Conservation (phyloP, 2,888 invertebrate species). For the Agrenia bidenticulata region DNA sequence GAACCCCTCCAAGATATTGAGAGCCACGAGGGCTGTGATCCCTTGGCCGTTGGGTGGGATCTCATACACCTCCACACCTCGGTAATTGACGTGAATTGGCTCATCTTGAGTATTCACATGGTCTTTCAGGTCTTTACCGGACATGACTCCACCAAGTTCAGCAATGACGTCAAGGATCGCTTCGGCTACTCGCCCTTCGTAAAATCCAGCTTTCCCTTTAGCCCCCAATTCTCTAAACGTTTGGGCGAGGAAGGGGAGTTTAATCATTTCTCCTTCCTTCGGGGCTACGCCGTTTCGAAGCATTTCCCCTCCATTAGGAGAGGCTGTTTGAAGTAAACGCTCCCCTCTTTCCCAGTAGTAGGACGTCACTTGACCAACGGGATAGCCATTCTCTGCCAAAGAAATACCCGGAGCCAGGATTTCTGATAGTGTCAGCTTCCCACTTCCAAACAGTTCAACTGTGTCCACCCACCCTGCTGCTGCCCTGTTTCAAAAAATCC, state of each 20-base stretch:
- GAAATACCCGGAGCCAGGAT: conserved; percentile 42
- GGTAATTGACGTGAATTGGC: conserved; percentile 45
- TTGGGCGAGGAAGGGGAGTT: conserved; percentile 45
- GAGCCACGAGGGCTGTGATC: conserved; percentile 56
- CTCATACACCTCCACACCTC: conserved; percentile 55
- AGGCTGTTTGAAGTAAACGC: conserved; percentile 37
- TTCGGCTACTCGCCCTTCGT: conserved; percentile 46
- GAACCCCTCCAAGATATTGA: conserved; percentile 56
- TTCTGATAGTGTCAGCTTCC: conserved; percentile 33
- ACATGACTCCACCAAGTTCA: conserved; percentile 44
- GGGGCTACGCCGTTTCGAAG: conserved; percentile 55
- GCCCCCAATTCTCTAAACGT: conserved; percentile 44
- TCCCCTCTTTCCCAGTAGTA: conserved; percentile 39
- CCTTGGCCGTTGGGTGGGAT: conserved; percentile 56
- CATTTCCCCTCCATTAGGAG: conserved; percentile 55
- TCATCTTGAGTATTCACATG: conserved; percentile 44
- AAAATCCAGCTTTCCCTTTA: conserved; percentile 43
- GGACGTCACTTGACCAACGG: conserved; percentile 36
- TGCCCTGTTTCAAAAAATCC: conserved; percentile 44
- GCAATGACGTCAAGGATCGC: conserved; percentile 44
- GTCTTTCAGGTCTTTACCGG: conserved; percentile 32
- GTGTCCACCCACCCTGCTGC: conserved; percentile 49
- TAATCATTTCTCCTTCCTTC: conserved; percentile 56
- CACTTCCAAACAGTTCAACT: conserved; percentile 41
- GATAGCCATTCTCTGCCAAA: conserved; percentile 44